Evolutionary conservation across 64 coral and sea anemone species (phyloP).

Genomic region (Montipora foliosa): DNA sequence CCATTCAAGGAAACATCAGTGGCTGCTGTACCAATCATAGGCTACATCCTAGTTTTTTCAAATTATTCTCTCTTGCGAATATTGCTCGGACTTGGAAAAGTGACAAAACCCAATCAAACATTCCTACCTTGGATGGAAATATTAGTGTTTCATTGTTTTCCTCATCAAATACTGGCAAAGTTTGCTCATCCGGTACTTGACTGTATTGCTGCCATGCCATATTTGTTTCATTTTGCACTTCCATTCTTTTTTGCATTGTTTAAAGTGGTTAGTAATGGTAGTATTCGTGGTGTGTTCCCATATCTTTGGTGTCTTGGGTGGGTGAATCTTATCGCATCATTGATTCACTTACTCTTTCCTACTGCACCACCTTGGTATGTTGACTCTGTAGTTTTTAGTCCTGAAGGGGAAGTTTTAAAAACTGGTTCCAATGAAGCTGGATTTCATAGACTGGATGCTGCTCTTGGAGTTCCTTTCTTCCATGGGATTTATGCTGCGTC

Average conservation of each 20-base stretch:
- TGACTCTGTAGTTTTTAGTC: conserved; percentile 94
- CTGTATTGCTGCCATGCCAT: conserved; percentile 95
- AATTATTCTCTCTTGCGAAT: conserved; percentile 92
- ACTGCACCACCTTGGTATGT: conserved; percentile 99
- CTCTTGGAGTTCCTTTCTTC: conserved; percentile 94
- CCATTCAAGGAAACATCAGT: conserved; percentile 77
- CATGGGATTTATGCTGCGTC: conserved; percentile 96
- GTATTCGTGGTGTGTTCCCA: conserved; percentile 79
- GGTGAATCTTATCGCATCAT: conserved; percentile 91
- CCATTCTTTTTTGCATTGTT: conserved; percentile 90
- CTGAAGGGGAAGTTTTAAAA: conserved; percentile 84
- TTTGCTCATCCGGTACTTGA: conserved; percentile 96
- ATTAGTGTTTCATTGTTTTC: conserved; percentile 95
- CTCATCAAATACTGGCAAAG: conserved; percentile 95
- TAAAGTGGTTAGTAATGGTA: conserved; percentile 80
- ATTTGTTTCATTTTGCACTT: conserved; percentile 95
- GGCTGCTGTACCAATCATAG: conserved; percentile 85
- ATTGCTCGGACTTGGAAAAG: conserved; percentile 78
- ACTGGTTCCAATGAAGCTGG: conserved; percentile 94
- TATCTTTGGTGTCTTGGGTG: conserved; percentile 97
- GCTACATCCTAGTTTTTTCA: conserved; percentile 85
- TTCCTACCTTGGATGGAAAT: conserved; percentile 96
- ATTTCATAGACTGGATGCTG: conserved; percentile 95
- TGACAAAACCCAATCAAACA: conserved; percentile 84
- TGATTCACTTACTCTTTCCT: conserved; percentile 96